Base-by-base conservation (phyloP, 2,113 vertebrate species). In the Tragulus kanchil region DNA sequence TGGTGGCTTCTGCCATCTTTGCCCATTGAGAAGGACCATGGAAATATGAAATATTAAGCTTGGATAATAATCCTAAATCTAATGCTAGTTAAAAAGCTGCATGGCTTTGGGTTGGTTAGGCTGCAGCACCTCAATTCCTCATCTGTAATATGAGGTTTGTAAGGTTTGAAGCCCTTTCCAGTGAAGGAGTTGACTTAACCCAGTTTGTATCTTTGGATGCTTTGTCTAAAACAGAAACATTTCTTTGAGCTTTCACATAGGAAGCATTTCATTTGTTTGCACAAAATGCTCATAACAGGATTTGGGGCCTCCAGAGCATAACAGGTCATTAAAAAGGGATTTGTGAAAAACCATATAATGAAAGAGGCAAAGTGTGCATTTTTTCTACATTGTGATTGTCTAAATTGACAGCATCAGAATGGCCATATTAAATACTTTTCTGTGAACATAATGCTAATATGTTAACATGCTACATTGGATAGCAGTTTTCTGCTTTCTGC, bases 171-270 rank as follows among this genome's bases (percentile, higher is more conserved):
- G 6, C 48, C 19, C 2, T 31, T 23, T 52, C 11, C 2, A n/a
- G 21, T 54, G 17, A 85, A 96, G 25, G 19, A 58, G 11, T 42
- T 90, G 71, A 92, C 31, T 85, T 54, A 83, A 78, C 52, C 31
- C 67, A 56, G 48, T 50, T 17, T 73, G 58, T 9, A 90, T 56
- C 19, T 67, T 88, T 2, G 21, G 31, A 92, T 73, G 91, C n/a
- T 92, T 90, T 54, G 28, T 28, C 75, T 69, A 28, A 83, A 50
- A 84, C 7, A 93, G 42, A 94, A 91, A 91, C 84, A 85, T 11
- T 73, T 6, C 48, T 93, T 65, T 21, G 61, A 84, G 12, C 8
- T 73, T 42, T 58, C 28, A 73, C 42, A 67, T 42, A 54, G 14
- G 8, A 75, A 91, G 13, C 71, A 93, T 59, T 93, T 85, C 21